These are phyloP conservation scores for Thamnophis elegans DNA, from an alignment of 2,797 vertebrate species.

Conservation along the genomic window DNA sequence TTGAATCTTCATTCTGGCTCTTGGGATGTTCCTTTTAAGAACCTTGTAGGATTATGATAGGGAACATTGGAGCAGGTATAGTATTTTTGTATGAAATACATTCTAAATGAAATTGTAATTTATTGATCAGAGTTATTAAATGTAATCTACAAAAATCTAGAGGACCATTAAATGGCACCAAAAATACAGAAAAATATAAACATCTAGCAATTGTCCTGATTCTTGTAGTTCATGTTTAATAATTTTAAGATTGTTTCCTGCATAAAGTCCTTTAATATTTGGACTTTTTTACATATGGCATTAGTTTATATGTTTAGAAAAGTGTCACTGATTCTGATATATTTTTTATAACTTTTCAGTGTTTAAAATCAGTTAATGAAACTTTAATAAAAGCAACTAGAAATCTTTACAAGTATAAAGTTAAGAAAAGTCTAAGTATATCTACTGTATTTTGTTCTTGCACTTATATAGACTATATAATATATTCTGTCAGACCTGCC, in stretches of 20 bases:
- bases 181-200: not conserved
- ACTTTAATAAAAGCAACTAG: not conserved
- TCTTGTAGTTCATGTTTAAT: not conserved
- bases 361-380: not conserved
- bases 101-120: not conserved
- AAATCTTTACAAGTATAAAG: not conserved
- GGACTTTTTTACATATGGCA: not conserved
- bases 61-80: not conserved
- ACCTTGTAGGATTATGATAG: not conserved
- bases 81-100: not conserved
- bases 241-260: not conserved
- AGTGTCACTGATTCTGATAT: not conserved
- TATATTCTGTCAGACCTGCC: not conserved
- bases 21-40: not conserved
- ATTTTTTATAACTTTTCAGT: not conserved
- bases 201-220: not conserved
- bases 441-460: not conserved
- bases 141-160: not conserved
- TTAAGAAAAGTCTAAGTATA: not conserved
- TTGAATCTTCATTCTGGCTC: not conserved
- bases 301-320: not conserved
- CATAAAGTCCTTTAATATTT: not conserved
- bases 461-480: not conserved
- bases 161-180: not conserved
- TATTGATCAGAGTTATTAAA: not conserved